A percentile compares a stretch with the other conserved stretches of the same genome.
Conservation (phyloP, 2,888 invertebrate species). For the Lithophane socia region DNA sequence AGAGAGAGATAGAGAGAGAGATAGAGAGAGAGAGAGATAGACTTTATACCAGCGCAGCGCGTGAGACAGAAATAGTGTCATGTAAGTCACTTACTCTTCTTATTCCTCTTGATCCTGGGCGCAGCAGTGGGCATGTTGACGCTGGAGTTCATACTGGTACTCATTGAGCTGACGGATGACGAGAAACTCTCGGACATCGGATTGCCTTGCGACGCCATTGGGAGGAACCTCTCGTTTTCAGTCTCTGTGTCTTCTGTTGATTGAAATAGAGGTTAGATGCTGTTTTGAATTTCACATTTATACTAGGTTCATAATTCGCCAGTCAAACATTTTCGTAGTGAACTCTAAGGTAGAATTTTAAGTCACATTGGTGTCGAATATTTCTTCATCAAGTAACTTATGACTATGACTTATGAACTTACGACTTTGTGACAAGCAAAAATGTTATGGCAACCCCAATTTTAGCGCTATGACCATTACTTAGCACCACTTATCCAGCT, state of each 20-base stretch:
- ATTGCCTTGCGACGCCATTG: constrained; percentile 91
- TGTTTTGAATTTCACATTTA: too few species aligned
- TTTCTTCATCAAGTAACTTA: background rate
- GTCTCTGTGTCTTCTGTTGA: constrained; percentile 92
- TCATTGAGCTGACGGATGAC: constrained; percentile 93
- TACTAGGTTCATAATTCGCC: background rate
- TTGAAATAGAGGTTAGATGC: background rate
- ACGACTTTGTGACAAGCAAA: background rate
- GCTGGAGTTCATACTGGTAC: constrained; percentile 92
- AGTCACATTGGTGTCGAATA: background rate
- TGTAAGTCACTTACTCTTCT: constrained; percentile 73
- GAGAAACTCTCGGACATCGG: constrained; percentile 91
- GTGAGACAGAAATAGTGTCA: background rate
- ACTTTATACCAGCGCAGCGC: background rate
- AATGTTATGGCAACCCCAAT: background rate
- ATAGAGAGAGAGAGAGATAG: too few species aligned
- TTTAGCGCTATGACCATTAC: too few species aligned
- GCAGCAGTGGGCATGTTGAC: constrained; percentile 82
- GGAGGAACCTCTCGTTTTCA: constrained; percentile 92
- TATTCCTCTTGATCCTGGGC: constrained; percentile 84
- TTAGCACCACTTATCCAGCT: background rate
- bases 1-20: background rate
- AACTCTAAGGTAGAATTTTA: background rate
- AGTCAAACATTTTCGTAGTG: background rate
- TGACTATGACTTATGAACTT: too few species aligned